phyloP scores from a whole-genome alignment of 2,113 vertebrate genomes.

The Prolemur simus region DNA sequence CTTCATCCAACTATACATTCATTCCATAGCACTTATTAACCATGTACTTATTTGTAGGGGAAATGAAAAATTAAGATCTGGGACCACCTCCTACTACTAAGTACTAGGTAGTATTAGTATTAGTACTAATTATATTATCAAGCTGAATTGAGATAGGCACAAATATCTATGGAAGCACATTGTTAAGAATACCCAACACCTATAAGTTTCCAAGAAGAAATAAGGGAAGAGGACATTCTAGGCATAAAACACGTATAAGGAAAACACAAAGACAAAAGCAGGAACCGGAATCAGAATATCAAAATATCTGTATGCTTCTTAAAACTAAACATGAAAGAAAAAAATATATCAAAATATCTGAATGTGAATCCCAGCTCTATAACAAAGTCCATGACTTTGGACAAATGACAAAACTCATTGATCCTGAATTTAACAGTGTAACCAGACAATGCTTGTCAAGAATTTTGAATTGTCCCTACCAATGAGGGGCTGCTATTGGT shows the following conservation, averaged over 20 bases:
- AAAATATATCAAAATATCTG: neutral
- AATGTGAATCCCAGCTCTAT: neutral
- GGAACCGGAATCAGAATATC: neutral
- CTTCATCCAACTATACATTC: neutral
- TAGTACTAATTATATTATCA: neutral
- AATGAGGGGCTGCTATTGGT: neutral
- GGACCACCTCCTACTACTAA: neutral
- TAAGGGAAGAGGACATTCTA: neutral
- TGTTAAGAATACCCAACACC: neutral
- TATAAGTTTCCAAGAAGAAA: neutral
- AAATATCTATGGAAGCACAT: neutral
- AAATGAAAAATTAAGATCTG: conserved; percentile 7
- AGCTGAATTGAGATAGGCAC: neutral
- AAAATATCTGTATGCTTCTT: neutral
- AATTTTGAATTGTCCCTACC: neutral
- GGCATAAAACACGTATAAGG: neutral
- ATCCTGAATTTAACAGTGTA: neutral
- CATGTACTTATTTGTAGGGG: neutral
- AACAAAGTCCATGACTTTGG: neutral
- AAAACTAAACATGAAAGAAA: too few species aligned
- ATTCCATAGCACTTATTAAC: neutral
- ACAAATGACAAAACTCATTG: neutral
- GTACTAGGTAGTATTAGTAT: neutral
- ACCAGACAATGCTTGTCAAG: neutral
- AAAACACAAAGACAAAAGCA: neutral